A percentile compares a stretch with the other conserved stretches of the same genome.
phyloP scores from a whole-genome alignment of 2,888 invertebrate species.

The Gastracanthus pulcherrimus region DNA sequence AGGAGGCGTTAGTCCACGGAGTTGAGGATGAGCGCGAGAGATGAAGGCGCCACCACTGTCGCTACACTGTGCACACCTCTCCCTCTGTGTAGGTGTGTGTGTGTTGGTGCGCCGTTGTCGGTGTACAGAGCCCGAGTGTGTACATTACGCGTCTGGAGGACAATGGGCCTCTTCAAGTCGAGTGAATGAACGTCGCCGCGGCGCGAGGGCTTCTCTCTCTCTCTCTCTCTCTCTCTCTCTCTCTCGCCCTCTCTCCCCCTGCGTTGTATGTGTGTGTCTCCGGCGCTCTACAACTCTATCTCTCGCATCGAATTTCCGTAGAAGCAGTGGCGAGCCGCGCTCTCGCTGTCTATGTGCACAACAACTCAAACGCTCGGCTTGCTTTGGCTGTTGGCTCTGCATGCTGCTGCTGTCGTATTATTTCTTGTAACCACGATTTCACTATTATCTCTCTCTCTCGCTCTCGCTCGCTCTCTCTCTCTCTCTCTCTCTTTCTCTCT shows the following conservation, averaged over 20 bases:
- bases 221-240: background rate
- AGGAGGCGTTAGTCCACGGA: background rate
- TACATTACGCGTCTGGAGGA: conserved; percentile 45
- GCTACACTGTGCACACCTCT: background rate
- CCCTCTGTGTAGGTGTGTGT: background rate
- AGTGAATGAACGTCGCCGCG: conserved; percentile 28
- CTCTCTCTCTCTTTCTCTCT: no score
- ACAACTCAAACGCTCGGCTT: conserved; percentile 19
- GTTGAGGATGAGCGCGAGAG: no score
- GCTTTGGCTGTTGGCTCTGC: background rate
- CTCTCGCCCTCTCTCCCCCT: background rate
- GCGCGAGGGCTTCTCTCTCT: background rate
- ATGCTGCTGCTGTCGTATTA: no score
- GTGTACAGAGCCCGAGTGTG: background rate
- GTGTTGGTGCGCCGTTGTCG: background rate
- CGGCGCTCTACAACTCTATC: background rate
- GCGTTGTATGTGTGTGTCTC: no score
- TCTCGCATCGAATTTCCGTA: conserved; percentile 6
- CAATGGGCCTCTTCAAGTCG: conserved; percentile 52
- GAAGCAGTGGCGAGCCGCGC: background rate
- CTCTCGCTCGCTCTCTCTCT: no score
- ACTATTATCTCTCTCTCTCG: no score
- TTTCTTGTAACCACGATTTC: background rate
- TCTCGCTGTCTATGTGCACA: background rate
- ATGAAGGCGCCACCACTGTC: no score